A percentile compares a stretch with the other conserved stretches of the same genome.
phyloP scores from a whole-genome alignment of 92 coral and sea anemone genomes.

The Porites rus region DNA sequence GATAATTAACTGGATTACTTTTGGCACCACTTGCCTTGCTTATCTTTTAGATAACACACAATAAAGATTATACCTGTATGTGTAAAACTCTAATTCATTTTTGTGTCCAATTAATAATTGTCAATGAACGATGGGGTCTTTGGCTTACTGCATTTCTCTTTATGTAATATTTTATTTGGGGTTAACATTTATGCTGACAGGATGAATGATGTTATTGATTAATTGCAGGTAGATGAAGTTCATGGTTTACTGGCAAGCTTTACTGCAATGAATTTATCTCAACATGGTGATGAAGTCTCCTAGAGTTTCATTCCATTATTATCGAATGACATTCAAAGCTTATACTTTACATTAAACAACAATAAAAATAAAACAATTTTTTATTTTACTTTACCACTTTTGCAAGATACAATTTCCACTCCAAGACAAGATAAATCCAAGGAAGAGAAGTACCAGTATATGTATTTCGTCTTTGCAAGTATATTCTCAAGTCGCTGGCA shows the following conservation, averaged over 20 bases:
- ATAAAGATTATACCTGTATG: no score
- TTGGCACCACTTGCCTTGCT: no score
- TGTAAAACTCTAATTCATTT: no score
- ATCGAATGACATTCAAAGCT: neutral
- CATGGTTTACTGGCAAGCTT: conserved; percentile 89
- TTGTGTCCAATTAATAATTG: no score
- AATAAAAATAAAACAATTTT: neutral
- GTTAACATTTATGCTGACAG: neutral
- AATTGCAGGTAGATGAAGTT: conserved; percentile 92
- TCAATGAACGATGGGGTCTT: no score
- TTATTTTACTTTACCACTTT: neutral
- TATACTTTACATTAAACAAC: neutral
- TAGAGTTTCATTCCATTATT: neutral
- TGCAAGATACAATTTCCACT: neutral
- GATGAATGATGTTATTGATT: neutral
- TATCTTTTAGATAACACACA: no score
- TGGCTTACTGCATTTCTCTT: no score
- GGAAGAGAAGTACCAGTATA: no score
- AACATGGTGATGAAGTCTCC: neutral
- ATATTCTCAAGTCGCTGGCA: no score
- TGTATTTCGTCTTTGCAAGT: no score
- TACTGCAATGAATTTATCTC: conserved; percentile 84
- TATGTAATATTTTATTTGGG: neutral
- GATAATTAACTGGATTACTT: no score
- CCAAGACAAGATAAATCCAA: neutral